Evolutionary conservation across 2,797 vertebrate genomes (phyloP).

Genomic region (Megalops cyprinoides): DNA sequence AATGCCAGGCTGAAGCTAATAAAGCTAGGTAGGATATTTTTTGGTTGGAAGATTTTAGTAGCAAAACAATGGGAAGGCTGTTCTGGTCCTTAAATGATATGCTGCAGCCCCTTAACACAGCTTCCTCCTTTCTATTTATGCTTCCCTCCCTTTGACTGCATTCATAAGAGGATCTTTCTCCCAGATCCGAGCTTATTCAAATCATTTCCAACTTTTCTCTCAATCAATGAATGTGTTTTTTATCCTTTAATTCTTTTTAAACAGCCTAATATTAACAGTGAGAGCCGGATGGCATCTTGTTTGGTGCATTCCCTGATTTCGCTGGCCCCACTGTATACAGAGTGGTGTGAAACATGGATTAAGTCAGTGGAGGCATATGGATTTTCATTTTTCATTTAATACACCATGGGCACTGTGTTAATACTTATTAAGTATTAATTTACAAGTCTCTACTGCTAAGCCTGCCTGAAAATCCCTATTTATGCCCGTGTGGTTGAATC

Average conservation of each 20-base stretch:
- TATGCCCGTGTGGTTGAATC: conserved; percentile 56
- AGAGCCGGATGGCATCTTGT: not conserved
- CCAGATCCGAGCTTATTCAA: not conserved
- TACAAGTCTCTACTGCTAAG: conserved; percentile 68
- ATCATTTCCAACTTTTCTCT: conserved; percentile 4
- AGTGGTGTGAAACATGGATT: conserved; percentile 42
- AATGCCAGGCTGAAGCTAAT: not conserved
- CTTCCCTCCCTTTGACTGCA: not conserved
- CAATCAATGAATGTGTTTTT: not conserved
- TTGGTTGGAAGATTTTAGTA: not conserved
- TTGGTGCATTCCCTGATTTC: not conserved
- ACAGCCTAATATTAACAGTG: not conserved
- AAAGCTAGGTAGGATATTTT: not conserved
- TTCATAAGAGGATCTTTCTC: not conserved
- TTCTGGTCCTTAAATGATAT: conserved; percentile 4
- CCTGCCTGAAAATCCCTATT: conserved; percentile 67
- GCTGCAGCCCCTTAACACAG: not conserved
- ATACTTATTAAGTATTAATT: conserved; percentile 66
- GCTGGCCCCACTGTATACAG: conserved; percentile 5
- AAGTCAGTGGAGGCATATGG: conserved; percentile 50
- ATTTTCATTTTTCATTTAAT: conserved; percentile 50
- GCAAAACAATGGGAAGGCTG: not conserved
- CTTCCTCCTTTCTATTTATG: not conserved
- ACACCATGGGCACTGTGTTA: conserved; percentile 51
- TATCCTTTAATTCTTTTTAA: not conserved